These are phyloP conservation scores for Eurosta solidaginis DNA, from an alignment of 1,140 invertebrate species.

Conservation along the genomic window DNA sequence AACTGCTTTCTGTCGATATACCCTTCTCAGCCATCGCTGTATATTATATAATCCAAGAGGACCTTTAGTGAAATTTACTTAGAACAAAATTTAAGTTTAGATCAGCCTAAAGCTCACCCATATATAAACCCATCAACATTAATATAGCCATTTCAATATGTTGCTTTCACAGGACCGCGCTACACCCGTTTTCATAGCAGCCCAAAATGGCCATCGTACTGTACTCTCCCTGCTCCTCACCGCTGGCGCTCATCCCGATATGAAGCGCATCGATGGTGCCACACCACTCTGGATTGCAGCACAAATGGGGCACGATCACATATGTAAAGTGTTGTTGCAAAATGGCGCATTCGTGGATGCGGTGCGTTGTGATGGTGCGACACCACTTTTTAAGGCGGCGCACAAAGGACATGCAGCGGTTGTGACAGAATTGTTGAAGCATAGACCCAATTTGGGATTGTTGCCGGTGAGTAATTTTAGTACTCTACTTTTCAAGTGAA, in stretches of 20 bases:
- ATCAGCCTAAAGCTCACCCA: no score
- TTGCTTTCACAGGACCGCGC: slow-evolving; percentile 75
- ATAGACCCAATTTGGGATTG: slow-evolving; percentile 77
- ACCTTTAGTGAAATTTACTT: no score
- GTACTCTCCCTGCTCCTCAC: slow-evolving; percentile 72
- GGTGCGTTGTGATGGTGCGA: slow-evolving; percentile 85
- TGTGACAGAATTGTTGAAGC: slow-evolving; percentile 81
- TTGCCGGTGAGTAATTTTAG: slow-evolving; percentile 78
- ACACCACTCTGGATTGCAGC: slow-evolving; percentile 91
- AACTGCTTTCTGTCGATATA: no score
- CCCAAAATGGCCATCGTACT: slow-evolving; percentile 85
- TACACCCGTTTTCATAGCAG: slow-evolving; percentile 86
- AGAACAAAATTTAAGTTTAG: no score
- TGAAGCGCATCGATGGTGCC: slow-evolving; percentile 77
- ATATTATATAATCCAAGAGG: no score
- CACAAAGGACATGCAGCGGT: slow-evolving; percentile 90
- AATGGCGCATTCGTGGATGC: slow-evolving; percentile 80
- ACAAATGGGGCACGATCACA: slow-evolving; percentile 88
- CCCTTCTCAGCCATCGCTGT: no score
- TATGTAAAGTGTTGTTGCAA: slow-evolving; percentile 77
- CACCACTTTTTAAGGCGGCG: slow-evolving; percentile 88
- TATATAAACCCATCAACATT: no score
- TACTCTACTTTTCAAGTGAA: background rate
- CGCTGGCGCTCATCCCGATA: slow-evolving; percentile 73
- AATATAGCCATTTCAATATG: no score